Evolutionary conservation across 2,888 invertebrate genomes (phyloP), one percentile per base, ranked within the genome.

Genomic region (Lasius fuliginosus): DNA sequence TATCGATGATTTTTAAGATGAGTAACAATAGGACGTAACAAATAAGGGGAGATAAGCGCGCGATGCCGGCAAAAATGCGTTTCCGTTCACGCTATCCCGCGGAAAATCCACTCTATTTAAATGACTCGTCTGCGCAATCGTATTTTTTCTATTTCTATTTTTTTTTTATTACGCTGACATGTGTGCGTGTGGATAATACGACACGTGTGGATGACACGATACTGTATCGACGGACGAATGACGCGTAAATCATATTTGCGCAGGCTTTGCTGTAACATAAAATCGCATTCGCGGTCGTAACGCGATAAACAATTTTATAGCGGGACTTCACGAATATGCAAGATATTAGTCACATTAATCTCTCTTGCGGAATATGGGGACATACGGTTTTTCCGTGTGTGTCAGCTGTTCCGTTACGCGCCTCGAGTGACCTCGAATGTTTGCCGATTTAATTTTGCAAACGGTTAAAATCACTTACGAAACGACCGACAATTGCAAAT

Each of bases 381-480:
- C 33, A 18, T 18, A 33, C 12, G 33, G 36, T 27, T 69, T 60
- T 77, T 69, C 40, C 56, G 46, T 46, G 12, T 60, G 58, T 73
- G 73, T 79, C 42, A 73, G 79, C 79, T 79, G 79, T 60, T 79
- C 73, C 58, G 73, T 79, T 81, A 73, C n/a, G 60, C 27, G 58
- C 33, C 18, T 53, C 18, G 56, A 60, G 46, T 73, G 33, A 18
- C 46, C 75, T 74, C 74, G 36, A 60, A 81, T 81, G 75, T 81
- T 81, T 81, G 33, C 27, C 46, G 75, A 81, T 73, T 74, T 74
- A 60, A 81, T 81, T 81, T 81, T 74, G 58, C 60, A 60, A 60
- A 56, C 46, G 60, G 30, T 36, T 81, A 81, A 46, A 60, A 74
- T 73, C 46, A 46, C 46, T 81, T 81, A 60, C 73, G 73, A 79